Evolutionary conservation across 2,113 vertebrate genomes (phyloP).

Genomic region (cattle (Bos taurus)): ARS-UCD2.0 NC_037336.1:69068001-69068500

Average conservation of each 20-base stretch:
- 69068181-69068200: background rate
- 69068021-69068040: background rate
- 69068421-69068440: background rate
- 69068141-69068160: background rate
- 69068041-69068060: background rate
- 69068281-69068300: background rate
- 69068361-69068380: background rate
- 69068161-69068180: background rate
- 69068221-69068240: background rate
- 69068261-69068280: background rate
- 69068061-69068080: background rate
- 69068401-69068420: background rate
- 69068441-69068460: background rate
- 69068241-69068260: background rate
- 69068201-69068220: background rate
- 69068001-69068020: background rate
- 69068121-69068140: background rate
- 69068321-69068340: background rate
- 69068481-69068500: background rate
- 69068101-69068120: background rate
- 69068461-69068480: background rate
- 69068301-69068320: background rate
- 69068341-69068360: background rate
- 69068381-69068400: background rate
- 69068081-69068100: slow-evolving; percentile 28